Conservation (phyloP, 1,140 invertebrate species). For the Cydia strobilella region DNA sequence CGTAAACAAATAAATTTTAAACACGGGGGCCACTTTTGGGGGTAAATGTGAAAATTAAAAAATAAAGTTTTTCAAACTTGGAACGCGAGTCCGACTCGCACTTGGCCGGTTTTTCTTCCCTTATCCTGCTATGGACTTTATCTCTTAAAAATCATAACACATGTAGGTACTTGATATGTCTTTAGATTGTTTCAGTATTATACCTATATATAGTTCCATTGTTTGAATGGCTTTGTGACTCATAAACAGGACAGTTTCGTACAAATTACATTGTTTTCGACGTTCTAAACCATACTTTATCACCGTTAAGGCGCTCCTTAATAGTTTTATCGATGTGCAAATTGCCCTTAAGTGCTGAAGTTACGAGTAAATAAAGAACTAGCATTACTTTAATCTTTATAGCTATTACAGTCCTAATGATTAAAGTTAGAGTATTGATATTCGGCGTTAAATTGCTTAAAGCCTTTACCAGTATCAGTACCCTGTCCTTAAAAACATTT, state of each 20-base stretch:
- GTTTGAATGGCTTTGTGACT: background rate
- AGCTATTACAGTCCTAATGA: constrained; percentile 23
- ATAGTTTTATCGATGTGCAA: constrained; percentile 44
- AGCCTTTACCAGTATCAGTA: background rate
- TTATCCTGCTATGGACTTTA: no score
- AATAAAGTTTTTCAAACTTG: no score
- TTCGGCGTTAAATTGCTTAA: background rate
- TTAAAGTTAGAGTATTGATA: constrained; percentile 10
- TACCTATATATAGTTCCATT: background rate
- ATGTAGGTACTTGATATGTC: background rate
- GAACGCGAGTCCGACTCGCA: no score
- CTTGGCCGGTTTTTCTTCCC: no score
- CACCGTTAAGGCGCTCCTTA: constrained; percentile 35
- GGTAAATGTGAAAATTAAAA: no score
- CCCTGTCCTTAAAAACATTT: background rate
- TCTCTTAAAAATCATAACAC: no score
- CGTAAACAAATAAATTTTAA: no score
- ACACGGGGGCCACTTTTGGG: no score
- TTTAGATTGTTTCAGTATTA: background rate
- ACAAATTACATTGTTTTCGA: constrained; percentile 43
- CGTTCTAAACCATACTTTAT: constrained; percentile 33
- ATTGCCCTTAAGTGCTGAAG: constrained; percentile 33
- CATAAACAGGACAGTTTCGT: background rate
- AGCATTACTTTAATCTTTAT: constrained; percentile 28
- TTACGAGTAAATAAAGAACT: constrained; percentile 26